phyloP scores from a whole-genome alignment of 2,797 vertebrate species.

The Poeciliopsis presidionis region DNA sequence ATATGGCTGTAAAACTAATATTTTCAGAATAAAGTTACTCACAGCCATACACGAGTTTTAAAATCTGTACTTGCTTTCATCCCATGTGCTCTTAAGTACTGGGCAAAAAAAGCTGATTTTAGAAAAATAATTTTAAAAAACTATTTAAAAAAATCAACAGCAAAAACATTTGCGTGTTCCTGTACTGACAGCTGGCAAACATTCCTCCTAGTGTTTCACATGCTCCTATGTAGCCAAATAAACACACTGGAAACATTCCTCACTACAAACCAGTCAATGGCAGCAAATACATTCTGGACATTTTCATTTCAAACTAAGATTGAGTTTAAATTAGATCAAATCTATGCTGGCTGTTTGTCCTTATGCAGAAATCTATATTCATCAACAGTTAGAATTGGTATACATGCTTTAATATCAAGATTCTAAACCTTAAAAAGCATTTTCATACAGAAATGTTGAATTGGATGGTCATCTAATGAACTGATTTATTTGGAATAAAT shows the following conservation, averaged over 20 bases:
- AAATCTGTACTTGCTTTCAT: background rate
- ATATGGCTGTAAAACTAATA: background rate
- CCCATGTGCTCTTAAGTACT: background rate
- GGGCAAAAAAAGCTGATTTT: background rate
- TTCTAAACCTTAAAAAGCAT: background rate
- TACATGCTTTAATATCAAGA: background rate
- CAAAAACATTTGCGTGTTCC: background rate
- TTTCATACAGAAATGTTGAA: background rate
- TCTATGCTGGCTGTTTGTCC: background rate
- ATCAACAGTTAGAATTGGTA: background rate
- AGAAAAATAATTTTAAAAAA: background rate
- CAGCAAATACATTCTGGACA: background rate
- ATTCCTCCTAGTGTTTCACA: background rate
- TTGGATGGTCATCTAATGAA: background rate
- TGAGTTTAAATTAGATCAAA: background rate
- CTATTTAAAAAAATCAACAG: background rate
- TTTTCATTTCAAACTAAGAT: background rate
- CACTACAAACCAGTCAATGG: background rate
- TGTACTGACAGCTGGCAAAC: background rate
- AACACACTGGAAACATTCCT: background rate
- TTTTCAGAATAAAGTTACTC: too few species aligned
- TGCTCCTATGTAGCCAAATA: background rate
- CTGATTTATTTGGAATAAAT: background rate
- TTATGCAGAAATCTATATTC: background rate
- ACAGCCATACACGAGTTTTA: background rate